phyloP scores from a whole-genome alignment of 2,888 invertebrate genomes.

The Cephus rjabovi region DNA sequence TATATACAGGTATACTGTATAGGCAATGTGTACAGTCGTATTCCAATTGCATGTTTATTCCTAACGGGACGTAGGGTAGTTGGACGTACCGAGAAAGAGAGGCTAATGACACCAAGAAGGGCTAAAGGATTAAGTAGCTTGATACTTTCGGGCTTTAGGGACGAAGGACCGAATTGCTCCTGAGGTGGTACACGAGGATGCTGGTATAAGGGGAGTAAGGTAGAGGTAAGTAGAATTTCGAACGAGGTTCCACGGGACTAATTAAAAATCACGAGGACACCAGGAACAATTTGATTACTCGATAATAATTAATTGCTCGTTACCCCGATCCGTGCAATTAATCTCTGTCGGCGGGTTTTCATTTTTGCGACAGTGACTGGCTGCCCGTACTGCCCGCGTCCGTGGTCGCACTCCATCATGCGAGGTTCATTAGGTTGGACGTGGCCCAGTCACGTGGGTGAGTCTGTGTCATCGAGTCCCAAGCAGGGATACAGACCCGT shows the following conservation, averaged over 20 bases:
- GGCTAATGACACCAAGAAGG: not conserved
- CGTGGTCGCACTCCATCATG: slow-evolving; percentile 48
- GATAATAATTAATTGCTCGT: slow-evolving; percentile 58
- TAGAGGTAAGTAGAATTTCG: not conserved
- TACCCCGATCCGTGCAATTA: slow-evolving; percentile 44
- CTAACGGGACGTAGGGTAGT: not conserved
- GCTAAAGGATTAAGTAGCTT: not conserved
- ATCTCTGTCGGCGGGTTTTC: slow-evolving; percentile 46
- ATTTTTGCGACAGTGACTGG: slow-evolving; percentile 31
- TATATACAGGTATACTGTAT: not conserved
- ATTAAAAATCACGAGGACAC: slow-evolving; percentile 40
- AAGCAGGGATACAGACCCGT: slow-evolving; percentile 14
- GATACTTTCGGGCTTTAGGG: not conserved
- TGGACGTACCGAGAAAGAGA: not conserved
- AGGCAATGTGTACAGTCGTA: not conserved
- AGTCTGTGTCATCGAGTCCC: slow-evolving; percentile 41
- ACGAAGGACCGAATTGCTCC: not conserved
- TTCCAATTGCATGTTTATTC: not conserved
- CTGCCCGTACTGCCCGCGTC: not conserved
- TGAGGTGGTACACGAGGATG: not conserved
- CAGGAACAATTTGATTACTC: slow-evolving; percentile 46
- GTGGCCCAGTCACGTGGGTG: slow-evolving; percentile 43
- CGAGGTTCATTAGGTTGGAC: slow-evolving; percentile 51
- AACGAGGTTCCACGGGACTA: slow-evolving; percentile 34
- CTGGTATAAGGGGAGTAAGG: not conserved